Conservation (phyloP, 1,140 invertebrate genomes). For the Calycopis cecrops region DNA sequence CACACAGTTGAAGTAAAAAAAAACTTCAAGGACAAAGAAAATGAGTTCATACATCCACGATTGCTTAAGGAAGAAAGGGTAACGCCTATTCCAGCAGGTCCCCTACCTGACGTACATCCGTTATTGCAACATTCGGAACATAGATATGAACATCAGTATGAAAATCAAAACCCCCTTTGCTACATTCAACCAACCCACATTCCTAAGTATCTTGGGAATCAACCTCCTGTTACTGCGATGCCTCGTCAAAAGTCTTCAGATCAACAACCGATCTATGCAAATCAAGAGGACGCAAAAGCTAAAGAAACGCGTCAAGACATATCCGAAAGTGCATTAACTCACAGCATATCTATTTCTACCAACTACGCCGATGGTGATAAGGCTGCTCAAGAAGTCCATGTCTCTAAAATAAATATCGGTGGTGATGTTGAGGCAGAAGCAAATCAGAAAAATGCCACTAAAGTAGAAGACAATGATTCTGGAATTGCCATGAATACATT, state of each 20-base stretch:
- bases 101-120: constrained; percentile 78
- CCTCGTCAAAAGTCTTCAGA: constrained; percentile 48
- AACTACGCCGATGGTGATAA: constrained; percentile 54
- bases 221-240: constrained; percentile 56
- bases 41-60: constrained; percentile 64
- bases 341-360: constrained; percentile 65
- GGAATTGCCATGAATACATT: constrained; percentile 82
- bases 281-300: constrained; percentile 63
- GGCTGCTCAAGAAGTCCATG: constrained; percentile 53
- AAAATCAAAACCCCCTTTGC: constrained; percentile 77
- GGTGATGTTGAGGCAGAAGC: constrained; percentile 42
- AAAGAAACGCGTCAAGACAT: constrained; percentile 44
- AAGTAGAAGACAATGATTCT: constrained; percentile 83
- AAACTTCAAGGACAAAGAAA: constrained; percentile 72
- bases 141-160: constrained; percentile 80
- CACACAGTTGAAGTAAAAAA: constrained; percentile 57
- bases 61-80: constrained; percentile 67
- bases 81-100: constrained; percentile 64
- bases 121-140: constrained; percentile 85
- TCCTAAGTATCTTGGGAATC: constrained; percentile 78
- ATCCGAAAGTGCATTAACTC: constrained; percentile 60
- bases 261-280: constrained; percentile 66
- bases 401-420: constrained; percentile 68
- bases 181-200: constrained; percentile 80
- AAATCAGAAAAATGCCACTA: constrained; percentile 38